These are phyloP conservation scores for Melikaiella ostensackeni DNA, from an alignment of 2,888 invertebrate genomes.

Conservation along the genomic window DNA sequence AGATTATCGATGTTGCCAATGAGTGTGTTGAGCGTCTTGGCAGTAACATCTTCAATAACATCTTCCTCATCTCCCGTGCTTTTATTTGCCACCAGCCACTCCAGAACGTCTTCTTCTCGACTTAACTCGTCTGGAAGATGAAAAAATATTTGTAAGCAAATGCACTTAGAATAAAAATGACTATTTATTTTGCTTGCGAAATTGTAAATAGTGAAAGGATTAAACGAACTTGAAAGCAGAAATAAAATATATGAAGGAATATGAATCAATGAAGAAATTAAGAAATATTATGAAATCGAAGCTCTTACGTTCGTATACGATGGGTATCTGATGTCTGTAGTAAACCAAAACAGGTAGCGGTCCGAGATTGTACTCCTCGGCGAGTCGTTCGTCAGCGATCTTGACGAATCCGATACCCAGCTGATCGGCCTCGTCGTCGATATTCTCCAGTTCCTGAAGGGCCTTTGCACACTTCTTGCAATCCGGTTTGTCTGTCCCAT, in stretches of 20 bases:
- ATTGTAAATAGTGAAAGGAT: not conserved
- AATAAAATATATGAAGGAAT: not conserved
- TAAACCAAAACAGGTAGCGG: conserved; percentile 93
- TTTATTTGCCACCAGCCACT: conserved; percentile 95
- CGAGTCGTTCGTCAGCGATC: conserved; percentile 93
- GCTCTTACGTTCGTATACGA: conserved; percentile 92
- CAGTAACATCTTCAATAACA: conserved; percentile 95
- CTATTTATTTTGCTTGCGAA: not conserved
- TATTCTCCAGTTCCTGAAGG: conserved; percentile 93
- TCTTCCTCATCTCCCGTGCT: conserved; percentile 96
- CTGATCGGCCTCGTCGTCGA: conserved; percentile 96
- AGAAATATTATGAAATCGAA: conserved; percentile 9
- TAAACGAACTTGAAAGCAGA: not conserved
- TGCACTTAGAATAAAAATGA: conserved; percentile 8
- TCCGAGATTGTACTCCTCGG: conserved; percentile 95
- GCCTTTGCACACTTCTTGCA: conserved; percentile 95
- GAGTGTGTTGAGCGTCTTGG: conserved; percentile 91
- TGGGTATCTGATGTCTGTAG: conserved; percentile 95
- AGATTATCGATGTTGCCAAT: conserved; percentile 94
- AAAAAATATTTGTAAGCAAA: conserved; percentile 37
- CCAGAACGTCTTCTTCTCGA: conserved; percentile 93
- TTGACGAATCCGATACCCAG: conserved; percentile 96
- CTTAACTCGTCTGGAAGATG: conserved; percentile 86
- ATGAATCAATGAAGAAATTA: not conserved
- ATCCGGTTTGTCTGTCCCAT: conserved; percentile 90